These are phyloP conservation scores for Amyelois transitella DNA, from an alignment of 1,140 invertebrate genomes.

Conservation along the genomic window DNA sequence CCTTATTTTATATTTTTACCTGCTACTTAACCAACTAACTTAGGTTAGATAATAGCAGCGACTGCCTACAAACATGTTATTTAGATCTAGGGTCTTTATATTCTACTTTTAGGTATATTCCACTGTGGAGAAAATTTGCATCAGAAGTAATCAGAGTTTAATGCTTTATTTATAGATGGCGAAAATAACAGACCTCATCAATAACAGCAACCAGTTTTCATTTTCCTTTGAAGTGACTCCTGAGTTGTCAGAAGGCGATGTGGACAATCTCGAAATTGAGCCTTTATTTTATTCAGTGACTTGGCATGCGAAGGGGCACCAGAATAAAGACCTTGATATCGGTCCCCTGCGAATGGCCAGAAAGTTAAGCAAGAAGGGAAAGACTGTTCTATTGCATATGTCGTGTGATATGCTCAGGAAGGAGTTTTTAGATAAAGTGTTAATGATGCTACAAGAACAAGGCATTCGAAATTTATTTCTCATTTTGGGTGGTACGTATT, in stretches of 20 bases:
- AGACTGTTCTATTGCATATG: slow-evolving; percentile 51
- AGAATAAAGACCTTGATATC: slow-evolving; percentile 42
- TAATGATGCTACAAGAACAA: slow-evolving; percentile 31
- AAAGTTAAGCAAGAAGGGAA: slow-evolving; percentile 29
- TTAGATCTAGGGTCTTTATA: no score
- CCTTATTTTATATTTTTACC: no score
- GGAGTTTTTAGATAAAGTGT: slow-evolving; percentile 34
- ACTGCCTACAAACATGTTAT: no score
- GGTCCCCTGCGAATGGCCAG: slow-evolving; percentile 39
- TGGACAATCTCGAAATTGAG: slow-evolving; percentile 32
- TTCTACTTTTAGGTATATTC: no score
- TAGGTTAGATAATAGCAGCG: no score
- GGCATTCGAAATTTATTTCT: slow-evolving; percentile 56
- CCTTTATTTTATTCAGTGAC: slow-evolving; percentile 57
- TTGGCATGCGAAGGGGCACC: slow-evolving; percentile 52
- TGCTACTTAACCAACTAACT: no score
- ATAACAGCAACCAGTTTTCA: slow-evolving; percentile 22
- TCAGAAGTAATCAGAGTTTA: no score
- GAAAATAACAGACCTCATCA: slow-evolving; percentile 45
- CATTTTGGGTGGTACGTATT: slow-evolving; percentile 50
- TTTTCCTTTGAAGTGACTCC: slow-evolving; percentile 64
- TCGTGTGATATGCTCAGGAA: slow-evolving; percentile 49
- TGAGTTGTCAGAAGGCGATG: slow-evolving; percentile 27
- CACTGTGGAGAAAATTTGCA: no score
- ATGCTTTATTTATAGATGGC: slow-evolving; percentile 2